These are phyloP conservation scores for Amphibalanus amphitrite DNA, from an alignment of 1,140 invertebrate genomes.

Conservation along the genomic window DNA sequence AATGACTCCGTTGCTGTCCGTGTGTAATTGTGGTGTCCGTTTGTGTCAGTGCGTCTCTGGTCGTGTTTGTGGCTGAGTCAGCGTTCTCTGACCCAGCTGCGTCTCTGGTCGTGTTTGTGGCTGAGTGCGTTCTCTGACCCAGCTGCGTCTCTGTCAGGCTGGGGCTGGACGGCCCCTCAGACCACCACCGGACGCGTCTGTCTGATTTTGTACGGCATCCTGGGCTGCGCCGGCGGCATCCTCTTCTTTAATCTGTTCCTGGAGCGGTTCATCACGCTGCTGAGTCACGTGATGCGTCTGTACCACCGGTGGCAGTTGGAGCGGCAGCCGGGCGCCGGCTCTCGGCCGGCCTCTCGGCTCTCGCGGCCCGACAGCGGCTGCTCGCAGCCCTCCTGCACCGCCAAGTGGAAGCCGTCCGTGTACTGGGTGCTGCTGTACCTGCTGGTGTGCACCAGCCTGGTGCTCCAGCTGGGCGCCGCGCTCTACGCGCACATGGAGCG, in stretches of 20 bases:
- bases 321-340: background rate
- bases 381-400: constrained; percentile 23
- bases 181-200: constrained; percentile 39
- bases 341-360: constrained; percentile 21
- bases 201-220: constrained; percentile 46
- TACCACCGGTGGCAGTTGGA: background rate
- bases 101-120: too few relatives aligned
- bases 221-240: constrained; percentile 49
- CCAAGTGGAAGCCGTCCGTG: constrained; percentile 48
- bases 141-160: constrained; percentile 32
- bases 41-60: too few relatives aligned
- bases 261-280: constrained; percentile 48
- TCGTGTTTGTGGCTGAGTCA: too few relatives aligned
- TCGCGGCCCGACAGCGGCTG: constrained; percentile 2
- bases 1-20: too few relatives aligned
- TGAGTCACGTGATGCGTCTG: constrained; percentile 40
- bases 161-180: constrained; percentile 44
- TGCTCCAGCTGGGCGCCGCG: constrained; percentile 34
- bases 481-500: constrained; percentile 38
- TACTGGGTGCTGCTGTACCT: constrained; percentile 53
- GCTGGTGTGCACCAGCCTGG: constrained; percentile 32
- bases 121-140: too few relatives aligned
- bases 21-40: too few relatives aligned
- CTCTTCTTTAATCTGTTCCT: constrained; percentile 54
- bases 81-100: too few relatives aligned